Percentiles rank a stretch among this genome's conserved stretches.
Conservation (phyloP, 2,113 vertebrate species). For the Trogon melanurus region DNA sequence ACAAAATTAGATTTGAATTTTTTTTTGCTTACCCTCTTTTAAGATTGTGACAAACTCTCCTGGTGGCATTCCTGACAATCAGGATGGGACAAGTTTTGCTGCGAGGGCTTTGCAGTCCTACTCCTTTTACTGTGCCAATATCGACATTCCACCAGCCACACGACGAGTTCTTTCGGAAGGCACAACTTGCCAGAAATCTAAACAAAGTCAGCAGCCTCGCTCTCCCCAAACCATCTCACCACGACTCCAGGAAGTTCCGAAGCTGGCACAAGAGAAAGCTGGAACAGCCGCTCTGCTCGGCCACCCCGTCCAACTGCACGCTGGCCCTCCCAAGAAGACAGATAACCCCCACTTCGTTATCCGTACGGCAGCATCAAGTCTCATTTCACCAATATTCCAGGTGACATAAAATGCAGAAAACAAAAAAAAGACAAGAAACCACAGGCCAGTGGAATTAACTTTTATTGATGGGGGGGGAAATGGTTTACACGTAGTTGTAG, state of each 20-base stretch:
- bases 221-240: not conserved
- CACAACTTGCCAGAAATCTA: not conserved
- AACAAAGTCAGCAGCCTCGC: not conserved
- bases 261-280: not conserved
- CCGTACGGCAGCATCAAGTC: not conserved
- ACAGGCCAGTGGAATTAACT: conserved; percentile 68
- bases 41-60: not conserved
- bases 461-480: conserved; percentile 71
- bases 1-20: not conserved
- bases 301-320: accelerated
- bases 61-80: not conserved
- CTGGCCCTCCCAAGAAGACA: not conserved
- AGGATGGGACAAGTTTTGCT: not conserved
- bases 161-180: not conserved
- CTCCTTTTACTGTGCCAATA: not conserved
- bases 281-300: not conserved
- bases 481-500: conserved; percentile 32
- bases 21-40: not conserved
- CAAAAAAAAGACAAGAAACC: not conserved
- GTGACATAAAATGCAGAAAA: not conserved
- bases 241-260: not conserved
- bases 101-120: not conserved
- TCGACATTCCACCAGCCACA: not conserved
- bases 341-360: not conserved
- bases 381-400: not conserved